phyloP scores from a whole-genome alignment of 2,113 vertebrate genomes.

The Indicator indicator region DNA sequence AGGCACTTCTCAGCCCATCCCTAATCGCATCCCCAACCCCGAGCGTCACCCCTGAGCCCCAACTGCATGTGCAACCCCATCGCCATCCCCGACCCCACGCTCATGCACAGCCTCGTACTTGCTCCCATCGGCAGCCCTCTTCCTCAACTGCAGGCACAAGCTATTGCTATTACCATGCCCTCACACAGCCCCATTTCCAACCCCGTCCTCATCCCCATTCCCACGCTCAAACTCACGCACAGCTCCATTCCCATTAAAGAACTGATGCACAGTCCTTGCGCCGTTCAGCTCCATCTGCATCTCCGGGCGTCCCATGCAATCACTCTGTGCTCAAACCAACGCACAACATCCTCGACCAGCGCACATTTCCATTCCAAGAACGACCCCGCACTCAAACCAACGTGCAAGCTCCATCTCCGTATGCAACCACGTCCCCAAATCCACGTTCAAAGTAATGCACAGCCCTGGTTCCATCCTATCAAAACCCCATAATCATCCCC shows the following conservation, averaged over 20 bases:
- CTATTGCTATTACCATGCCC: background rate
- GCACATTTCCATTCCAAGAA: background rate
- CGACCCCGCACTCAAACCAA: background rate
- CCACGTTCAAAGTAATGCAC: background rate
- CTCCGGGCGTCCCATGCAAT: no score
- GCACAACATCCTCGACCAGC: background rate
- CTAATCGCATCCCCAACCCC: background rate
- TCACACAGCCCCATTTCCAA: background rate
- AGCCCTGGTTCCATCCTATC: no score
- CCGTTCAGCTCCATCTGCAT: background rate
- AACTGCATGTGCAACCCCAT: background rate
- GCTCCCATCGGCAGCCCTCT: background rate
- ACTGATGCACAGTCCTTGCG: background rate
- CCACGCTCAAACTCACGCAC: background rate
- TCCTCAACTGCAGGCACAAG: background rate
- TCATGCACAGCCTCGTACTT: background rate
- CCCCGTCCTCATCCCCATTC: background rate
- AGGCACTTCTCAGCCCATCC: background rate
- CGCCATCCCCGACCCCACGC: background rate
- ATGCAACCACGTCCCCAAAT: background rate
- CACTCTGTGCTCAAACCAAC: background rate
- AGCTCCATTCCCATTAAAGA: background rate
- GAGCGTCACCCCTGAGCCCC: background rate
- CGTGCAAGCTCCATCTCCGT: background rate
- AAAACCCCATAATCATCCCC: background rate